phyloP scores from a whole-genome alignment of 2,888 invertebrate genomes.

The Pasiphila rectangulata region DNA sequence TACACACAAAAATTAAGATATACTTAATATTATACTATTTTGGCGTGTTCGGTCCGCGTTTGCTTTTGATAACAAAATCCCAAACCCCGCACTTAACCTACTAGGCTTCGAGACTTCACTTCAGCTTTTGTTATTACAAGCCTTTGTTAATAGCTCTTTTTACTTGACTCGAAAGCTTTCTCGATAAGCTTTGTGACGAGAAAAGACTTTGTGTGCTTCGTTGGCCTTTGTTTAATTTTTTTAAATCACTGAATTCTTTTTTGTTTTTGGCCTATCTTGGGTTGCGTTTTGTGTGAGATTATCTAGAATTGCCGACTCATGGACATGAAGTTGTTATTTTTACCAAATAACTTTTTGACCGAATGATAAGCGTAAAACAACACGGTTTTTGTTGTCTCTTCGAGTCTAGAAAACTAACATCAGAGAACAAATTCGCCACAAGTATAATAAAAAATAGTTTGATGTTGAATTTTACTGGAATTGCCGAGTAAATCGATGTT shows the following conservation, averaged over 20 bases:
- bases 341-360: not conserved
- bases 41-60: too few species aligned
- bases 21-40: too few species aligned
- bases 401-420: too few species aligned
- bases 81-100: conserved; percentile 18
- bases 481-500: too few species aligned
- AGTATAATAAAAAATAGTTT: too few species aligned
- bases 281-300: not conserved
- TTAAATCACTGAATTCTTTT: not conserved
- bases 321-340: too few species aligned
- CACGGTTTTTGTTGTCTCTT: not conserved
- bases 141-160: conserved; percentile 54
- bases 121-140: conserved; percentile 51
- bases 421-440: too few species aligned
- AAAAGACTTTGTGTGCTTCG: conserved; percentile 23
- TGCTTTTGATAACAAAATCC: too few species aligned
- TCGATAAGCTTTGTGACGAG: conserved; percentile 44
- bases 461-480: too few species aligned
- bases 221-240: conserved; percentile 19
- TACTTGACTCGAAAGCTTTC: conserved; percentile 53
- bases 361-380: not conserved
- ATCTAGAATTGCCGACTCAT: not conserved
- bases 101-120: conserved; percentile 35
- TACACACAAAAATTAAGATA: too few species aligned
- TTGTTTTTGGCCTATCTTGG: too few species aligned